Conservation (phyloP, 2,888 invertebrate genomes). For the Nomada fucata region DNA sequence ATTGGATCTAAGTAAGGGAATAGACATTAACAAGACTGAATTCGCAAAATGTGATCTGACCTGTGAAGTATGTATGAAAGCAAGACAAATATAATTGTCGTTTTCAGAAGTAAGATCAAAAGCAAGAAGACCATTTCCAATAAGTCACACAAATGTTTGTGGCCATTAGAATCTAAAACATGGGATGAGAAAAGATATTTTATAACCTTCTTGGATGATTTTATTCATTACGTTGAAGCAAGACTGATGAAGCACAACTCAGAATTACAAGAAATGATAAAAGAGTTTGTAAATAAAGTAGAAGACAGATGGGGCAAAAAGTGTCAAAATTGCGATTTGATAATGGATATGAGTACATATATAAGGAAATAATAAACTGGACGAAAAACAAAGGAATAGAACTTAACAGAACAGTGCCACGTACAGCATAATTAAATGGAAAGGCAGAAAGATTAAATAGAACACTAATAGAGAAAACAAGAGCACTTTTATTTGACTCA, state of each 20-base stretch:
- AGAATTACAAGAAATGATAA: constrained; percentile 12
- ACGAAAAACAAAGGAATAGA: too few relatives aligned
- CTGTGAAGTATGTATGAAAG: constrained; percentile 40
- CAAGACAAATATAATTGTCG: constrained; percentile 45
- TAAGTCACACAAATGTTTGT: constrained; percentile 66
- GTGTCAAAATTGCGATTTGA: constrained; percentile 14
- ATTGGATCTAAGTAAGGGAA: not conserved
- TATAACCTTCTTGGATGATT: constrained; percentile 21
- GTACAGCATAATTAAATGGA: too few relatives aligned
- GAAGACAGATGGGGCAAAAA: constrained; percentile 8
- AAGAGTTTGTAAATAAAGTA: constrained; percentile 1
- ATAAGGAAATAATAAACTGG: too few relatives aligned
- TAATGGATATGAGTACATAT: constrained; percentile 23
- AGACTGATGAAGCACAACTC: constrained; percentile 17
- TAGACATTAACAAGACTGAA: too few relatives aligned
- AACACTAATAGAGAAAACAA: too few relatives aligned
- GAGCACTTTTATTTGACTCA: too few relatives aligned
- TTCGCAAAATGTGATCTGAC: too few relatives aligned
- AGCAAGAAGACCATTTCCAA: constrained; percentile 52
- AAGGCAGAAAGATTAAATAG: too few relatives aligned
- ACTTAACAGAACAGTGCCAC: too few relatives aligned
- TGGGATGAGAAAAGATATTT: constrained; percentile 41
- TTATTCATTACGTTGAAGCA: not conserved
- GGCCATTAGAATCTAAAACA: constrained; percentile 63
- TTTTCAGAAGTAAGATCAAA: constrained; percentile 39